Evolutionary conservation across 2,888 invertebrate species (phyloP), one percentile per base, ranked within the genome.

Genomic region (Nemurella pictetii): DNA sequence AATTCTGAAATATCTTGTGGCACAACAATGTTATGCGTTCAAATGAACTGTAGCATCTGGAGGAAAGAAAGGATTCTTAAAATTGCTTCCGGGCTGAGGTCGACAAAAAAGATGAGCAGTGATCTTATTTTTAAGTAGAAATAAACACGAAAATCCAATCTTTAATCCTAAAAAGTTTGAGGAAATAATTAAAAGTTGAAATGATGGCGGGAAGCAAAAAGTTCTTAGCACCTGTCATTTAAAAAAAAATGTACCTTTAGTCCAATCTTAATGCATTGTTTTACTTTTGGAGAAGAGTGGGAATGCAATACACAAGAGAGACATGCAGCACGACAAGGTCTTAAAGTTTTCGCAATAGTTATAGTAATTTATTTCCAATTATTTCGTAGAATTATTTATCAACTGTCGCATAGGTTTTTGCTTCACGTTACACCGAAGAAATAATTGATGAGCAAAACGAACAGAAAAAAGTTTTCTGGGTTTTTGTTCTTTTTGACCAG

Each of bases 131-230:
- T 78, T 78, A 78, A 78, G 78, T 78, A 78, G 78, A 78, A 78
- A 78, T 78, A 78, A 78, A 78, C 78, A 78, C 30, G 78, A 30
- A 78, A 78, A 78, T 30, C 28, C 78, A 78, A 78, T 78, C 28
- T 78, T 78, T 78, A 78, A 78, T 30, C 78, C 78, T 78, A 28
- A 78, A 78, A 75, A 78, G 29, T 78, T 78, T 77, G 20, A 78
- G 28, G 20, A 78, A 78, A 78, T 78, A 28, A 30, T 78, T 12
- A 29, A 3, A 78, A 78, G 78, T 78, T 78, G 78, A 29, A 78
- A 29, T 26, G 28, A 78, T 78, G 78, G 30, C 29, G 30, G 78
- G 78, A 78, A 78, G 78, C 9, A 30, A 78, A 78, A 78, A 78
- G 29, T 78, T 29, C 7, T 5, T 7, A 78, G 20, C 78, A 78